phyloP scores from a whole-genome alignment of 2,113 vertebrate species.

The Mungos mungo region DNA sequence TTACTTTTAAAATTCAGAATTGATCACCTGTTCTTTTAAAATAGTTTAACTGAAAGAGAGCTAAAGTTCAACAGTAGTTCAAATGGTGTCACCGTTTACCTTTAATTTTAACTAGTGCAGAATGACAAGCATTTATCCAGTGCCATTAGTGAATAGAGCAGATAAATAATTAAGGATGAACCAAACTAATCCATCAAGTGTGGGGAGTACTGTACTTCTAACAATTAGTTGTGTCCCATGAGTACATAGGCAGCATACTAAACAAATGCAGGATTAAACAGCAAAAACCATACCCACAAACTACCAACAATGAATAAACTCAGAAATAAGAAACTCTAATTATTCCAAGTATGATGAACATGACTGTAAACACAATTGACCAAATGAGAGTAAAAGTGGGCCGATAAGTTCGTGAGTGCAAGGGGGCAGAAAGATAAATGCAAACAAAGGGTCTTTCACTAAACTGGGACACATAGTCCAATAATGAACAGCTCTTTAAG shows the following conservation, averaged over 20 bases:
- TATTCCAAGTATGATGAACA: not conserved
- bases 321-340: not conserved
- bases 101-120: constrained; percentile 7
- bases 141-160: not conserved
- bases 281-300: not conserved
- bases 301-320: not conserved
- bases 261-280: not conserved
- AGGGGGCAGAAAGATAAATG: not conserved
- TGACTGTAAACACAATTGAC: not conserved
- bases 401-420: not conserved
- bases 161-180: constrained; percentile 15
- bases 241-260: not conserved
- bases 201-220: not conserved
- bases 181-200: not conserved
- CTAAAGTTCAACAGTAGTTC: constrained; percentile 26
- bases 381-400: not conserved
- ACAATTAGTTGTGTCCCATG: not conserved
- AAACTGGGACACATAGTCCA: not conserved
- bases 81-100: not conserved
- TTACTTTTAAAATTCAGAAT: constrained; percentile 54
- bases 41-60: constrained; percentile 30
- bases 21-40: not conserved
- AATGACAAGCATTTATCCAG: not conserved
- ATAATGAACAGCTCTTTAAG: not conserved
- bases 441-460: not conserved